Percentiles rank a stretch among this genome's conserved stretches.
Conservation (phyloP, 2,888 invertebrate genomes). For the Eurytoma californica region DNA sequence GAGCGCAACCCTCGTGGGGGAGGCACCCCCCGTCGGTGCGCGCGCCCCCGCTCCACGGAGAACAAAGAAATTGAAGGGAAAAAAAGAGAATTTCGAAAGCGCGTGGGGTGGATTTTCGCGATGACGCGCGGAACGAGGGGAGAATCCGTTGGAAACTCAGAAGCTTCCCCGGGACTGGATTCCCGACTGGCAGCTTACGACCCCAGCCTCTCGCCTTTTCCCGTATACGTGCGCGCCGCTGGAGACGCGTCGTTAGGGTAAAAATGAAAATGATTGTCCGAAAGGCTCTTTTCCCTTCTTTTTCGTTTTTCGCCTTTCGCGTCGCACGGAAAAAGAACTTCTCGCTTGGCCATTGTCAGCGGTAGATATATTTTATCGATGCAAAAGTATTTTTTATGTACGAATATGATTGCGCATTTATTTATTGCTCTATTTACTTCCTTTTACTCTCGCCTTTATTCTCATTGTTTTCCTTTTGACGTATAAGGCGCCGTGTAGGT, state of each 20-base stretch:
- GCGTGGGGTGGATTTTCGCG: conserved; percentile 54
- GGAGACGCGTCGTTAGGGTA: neutral
- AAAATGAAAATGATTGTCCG: neutral
- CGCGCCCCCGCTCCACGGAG: neutral
- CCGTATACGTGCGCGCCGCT: neutral
- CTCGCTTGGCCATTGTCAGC: too few species aligned
- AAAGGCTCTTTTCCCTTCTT: too few species aligned
- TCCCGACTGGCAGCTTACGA: neutral
- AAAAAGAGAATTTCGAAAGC: conserved; percentile 20
- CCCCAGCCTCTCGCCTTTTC: too few species aligned
- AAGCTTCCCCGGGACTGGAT: conserved; percentile 24
- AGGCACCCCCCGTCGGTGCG: neutral
- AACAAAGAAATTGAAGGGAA: conserved; percentile 50
- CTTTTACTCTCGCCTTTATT: too few species aligned
- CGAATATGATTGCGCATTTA: too few species aligned
- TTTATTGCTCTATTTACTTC: too few species aligned
- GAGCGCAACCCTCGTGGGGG: neutral
- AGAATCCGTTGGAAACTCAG: conserved; percentile 57
- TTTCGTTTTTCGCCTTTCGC: neutral
- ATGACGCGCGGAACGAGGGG: conserved; percentile 58
- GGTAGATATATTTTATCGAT: too few species aligned
- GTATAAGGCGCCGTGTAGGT: too few species aligned
- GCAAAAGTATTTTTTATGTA: too few species aligned
- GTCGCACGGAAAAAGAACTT: too few species aligned
- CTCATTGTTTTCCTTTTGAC: too few species aligned